Conservation (phyloP, 1,140 invertebrate genomes). For the honey bee (Apis mellifera) region DNA sequence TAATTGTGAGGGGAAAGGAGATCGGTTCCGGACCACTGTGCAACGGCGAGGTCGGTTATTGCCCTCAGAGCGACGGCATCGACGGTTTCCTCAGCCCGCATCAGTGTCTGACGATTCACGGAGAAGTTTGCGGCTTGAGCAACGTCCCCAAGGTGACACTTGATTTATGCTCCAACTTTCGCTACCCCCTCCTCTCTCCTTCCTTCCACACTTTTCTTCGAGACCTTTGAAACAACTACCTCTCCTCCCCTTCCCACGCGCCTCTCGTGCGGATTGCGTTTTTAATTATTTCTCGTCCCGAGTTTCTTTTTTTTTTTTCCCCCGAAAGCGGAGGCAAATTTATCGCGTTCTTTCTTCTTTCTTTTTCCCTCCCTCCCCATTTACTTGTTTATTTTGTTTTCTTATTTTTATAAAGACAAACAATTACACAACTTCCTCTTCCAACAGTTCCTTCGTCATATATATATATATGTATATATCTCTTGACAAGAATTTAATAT, state of each 20-base stretch:
- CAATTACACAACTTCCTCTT: neutral
- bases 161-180: slow-evolving; percentile 37
- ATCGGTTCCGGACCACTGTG: slow-evolving; percentile 76
- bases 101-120: slow-evolving; percentile 82
- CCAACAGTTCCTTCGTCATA: neutral
- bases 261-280: neutral
- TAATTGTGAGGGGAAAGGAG: slow-evolving; percentile 78
- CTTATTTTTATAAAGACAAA: neutral
- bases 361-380: too few species aligned
- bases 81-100: slow-evolving; percentile 86
- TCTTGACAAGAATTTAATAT: neutral
- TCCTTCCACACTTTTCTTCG: neutral
- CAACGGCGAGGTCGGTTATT: slow-evolving; percentile 85
- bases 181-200: neutral
- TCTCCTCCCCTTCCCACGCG: too few species aligned
- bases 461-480: too few species aligned
- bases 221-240: slow-evolving; percentile 35
- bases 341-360: neutral
- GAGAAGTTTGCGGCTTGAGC: slow-evolving; percentile 76
- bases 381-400: too few species aligned
- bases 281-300: slow-evolving; percentile 31
- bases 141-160: slow-evolving; percentile 72
- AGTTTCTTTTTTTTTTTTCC: neutral
- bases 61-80: slow-evolving; percentile 92
- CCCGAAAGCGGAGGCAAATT: neutral